These are phyloP conservation scores for Pygoscelis antarcticus DNA, from an alignment of 2,113 vertebrate genomes.

Conservation along the genomic window DNA sequence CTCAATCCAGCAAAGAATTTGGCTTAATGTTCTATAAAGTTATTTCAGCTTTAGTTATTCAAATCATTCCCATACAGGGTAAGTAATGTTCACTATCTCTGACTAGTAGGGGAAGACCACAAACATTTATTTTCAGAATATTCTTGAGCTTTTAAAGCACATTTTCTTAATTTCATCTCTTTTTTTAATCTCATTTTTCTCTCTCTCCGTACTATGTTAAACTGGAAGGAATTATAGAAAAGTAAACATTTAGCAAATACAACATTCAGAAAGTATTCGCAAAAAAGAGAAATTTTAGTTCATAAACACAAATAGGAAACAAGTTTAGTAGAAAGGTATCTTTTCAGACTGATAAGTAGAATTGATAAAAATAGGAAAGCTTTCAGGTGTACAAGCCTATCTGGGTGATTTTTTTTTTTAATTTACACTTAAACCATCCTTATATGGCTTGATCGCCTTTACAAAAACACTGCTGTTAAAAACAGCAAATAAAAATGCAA, in stretches of 20 bases:
- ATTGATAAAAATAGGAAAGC: not conserved
- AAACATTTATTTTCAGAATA: not conserved
- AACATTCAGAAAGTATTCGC: not conserved
- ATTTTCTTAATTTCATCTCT: not conserved
- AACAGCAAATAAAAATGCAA: not conserved
- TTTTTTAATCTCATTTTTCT: not conserved
- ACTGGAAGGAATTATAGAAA: not conserved
- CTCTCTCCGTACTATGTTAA: not conserved
- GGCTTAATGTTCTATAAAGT: not conserved
- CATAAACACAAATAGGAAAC: not conserved
- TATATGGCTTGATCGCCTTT: not conserved
- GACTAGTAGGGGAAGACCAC: not conserved
- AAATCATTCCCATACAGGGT: not conserved
- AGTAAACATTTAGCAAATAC: not conserved
- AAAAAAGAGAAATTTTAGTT: not conserved
- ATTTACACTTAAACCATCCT: not conserved
- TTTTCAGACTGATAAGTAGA: not conserved
- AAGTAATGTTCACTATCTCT: not conserved
- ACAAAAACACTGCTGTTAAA: not conserved
- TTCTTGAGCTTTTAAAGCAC: not conserved
- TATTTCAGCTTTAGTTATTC: not conserved
- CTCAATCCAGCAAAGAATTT: not conserved
- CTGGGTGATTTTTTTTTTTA: not conserved
- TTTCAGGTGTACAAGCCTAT: not conserved
- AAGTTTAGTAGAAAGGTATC: not conserved